Evolutionary conservation across 2,797 vertebrate species (phyloP).

Genomic region (Aeoliscus strigatus): DNA sequence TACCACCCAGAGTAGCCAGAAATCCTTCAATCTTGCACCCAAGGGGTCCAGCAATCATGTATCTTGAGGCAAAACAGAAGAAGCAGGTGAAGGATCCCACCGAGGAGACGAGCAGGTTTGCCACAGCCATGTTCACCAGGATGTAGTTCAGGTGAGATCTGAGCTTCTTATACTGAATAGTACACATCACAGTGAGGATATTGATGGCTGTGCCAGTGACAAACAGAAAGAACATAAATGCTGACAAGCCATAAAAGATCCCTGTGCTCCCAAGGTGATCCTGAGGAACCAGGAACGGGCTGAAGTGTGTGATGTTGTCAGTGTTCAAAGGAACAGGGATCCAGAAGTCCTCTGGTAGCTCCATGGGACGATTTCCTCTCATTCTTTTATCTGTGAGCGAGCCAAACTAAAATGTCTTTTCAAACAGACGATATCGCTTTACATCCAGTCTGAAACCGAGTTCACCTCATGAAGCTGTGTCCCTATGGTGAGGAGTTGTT

Average conservation of each 20-base stretch:
- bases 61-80: slow-evolving; percentile 68
- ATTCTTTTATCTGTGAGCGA: slow-evolving; percentile 28
- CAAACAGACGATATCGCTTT: not conserved
- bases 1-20: slow-evolving; percentile 70
- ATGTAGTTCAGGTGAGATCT: slow-evolving; percentile 82
- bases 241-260: slow-evolving; percentile 69
- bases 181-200: slow-evolving; percentile 70
- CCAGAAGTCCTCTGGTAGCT: slow-evolving; percentile 76
- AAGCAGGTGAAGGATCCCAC: slow-evolving; percentile 74
- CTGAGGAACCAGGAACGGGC: slow-evolving; percentile 78
- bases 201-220: slow-evolving; percentile 67
- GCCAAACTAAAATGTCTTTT: slow-evolving; percentile 4
- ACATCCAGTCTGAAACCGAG: not conserved
- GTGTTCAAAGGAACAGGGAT: slow-evolving; percentile 72
- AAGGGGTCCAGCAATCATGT: slow-evolving; percentile 66
- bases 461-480: not conserved
- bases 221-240: slow-evolving; percentile 72
- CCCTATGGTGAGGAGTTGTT: slow-evolving; percentile 7
- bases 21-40: slow-evolving; percentile 79
- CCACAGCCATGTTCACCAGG: slow-evolving; percentile 75
- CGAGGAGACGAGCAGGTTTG: slow-evolving; percentile 71
- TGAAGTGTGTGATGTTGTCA: slow-evolving; percentile 69
- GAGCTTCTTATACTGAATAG: slow-evolving; percentile 76
- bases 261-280: slow-evolving; percentile 69
- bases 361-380: slow-evolving; percentile 36